Percentiles rank a stretch among this genome's conserved stretches.
Evolutionary conservation across 2,113 vertebrate species (phyloP).

Genomic region (Corydoras maculifer): DNA sequence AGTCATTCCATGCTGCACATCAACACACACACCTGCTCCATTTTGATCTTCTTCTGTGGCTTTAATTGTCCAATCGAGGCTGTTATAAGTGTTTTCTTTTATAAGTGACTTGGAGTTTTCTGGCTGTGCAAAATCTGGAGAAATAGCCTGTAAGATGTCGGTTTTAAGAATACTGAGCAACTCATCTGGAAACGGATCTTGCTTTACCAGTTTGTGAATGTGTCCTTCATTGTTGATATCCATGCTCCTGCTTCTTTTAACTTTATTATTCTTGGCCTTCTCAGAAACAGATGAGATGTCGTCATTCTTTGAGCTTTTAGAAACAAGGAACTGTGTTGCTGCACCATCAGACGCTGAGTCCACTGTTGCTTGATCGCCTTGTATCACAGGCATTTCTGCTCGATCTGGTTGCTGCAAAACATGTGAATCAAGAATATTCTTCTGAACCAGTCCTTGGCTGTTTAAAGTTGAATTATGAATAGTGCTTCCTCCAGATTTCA

Average conservation of each 20-base stretch:
- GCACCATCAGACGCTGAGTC: slow-evolving; percentile 48
- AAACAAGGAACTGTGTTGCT: slow-evolving; percentile 41
- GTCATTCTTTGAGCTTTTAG: slow-evolving; percentile 41
- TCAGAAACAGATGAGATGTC: slow-evolving; percentile 36
- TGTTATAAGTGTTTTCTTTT: slow-evolving; percentile 41
- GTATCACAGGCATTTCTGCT: slow-evolving; percentile 39
- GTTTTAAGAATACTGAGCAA: slow-evolving; percentile 64
- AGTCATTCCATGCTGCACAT: slow-evolving; percentile 25
- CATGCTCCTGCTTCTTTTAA: slow-evolving; percentile 54
- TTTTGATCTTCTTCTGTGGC: slow-evolving; percentile 26
- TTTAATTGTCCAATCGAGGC: slow-evolving; percentile 37
- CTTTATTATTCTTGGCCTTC: slow-evolving; percentile 58
- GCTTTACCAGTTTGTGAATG: slow-evolving; percentile 30
- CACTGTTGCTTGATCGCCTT: slow-evolving; percentile 39
- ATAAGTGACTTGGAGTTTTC: slow-evolving; percentile 40
- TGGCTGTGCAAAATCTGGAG: slow-evolving; percentile 57
- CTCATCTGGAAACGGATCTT: slow-evolving; percentile 51
- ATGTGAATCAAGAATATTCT: slow-evolving; percentile 45
- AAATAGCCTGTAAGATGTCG: slow-evolving; percentile 55
- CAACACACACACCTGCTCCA: slow-evolving; percentile 24
- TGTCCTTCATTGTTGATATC: slow-evolving; percentile 42
- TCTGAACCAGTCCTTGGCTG: slow-evolving; percentile 39
- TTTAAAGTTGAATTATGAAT: slow-evolving; percentile 47
- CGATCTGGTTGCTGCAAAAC: slow-evolving; percentile 43
- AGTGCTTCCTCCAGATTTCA: slow-evolving; percentile 47